These are phyloP conservation scores for Caenorhabditis becei DNA, from an alignment of 2,888 invertebrate genomes.

Conservation along the genomic window DNA sequence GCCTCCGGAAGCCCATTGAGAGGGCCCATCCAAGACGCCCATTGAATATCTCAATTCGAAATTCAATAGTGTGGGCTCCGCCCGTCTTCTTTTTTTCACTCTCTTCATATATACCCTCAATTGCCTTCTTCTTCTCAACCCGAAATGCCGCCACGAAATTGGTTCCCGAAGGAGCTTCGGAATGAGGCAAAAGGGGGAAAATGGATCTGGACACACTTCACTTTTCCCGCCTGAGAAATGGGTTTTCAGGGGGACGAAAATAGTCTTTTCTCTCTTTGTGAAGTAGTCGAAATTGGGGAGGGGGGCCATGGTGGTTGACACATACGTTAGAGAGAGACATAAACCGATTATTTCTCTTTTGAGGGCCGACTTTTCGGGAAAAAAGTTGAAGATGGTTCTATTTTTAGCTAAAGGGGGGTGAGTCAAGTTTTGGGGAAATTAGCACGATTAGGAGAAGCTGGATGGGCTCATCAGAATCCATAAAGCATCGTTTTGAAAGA, in stretches of 20 bases:
- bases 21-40: background rate
- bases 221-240: background rate
- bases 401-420: background rate
- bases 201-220: background rate
- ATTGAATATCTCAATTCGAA: conserved; percentile 15
- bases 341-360: conserved; percentile 41
- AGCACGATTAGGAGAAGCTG: too few species aligned
- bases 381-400: background rate
- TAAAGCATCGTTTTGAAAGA: too few species aligned
- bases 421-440: conserved; percentile 16
- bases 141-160: background rate
- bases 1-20: background rate
- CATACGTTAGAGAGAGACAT: conserved; percentile 44
- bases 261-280: too few species aligned
- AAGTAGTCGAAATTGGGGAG: conserved; percentile 21
- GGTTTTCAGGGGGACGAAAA: background rate
- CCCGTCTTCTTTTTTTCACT: background rate
- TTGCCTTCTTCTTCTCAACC: background rate
- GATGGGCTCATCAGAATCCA: too few species aligned
- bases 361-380: background rate
- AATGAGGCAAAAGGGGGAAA: background rate
- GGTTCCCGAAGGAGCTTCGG: background rate
- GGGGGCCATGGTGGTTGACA: conserved; percentile 4
- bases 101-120: background rate
- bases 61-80: background rate